A percentile compares a stretch with the other conserved stretches of the same genome.
These are phyloP conservation scores for Muscicapa striata DNA, from an alignment of 2,797 vertebrate genomes.

Conservation along the genomic window DNA sequence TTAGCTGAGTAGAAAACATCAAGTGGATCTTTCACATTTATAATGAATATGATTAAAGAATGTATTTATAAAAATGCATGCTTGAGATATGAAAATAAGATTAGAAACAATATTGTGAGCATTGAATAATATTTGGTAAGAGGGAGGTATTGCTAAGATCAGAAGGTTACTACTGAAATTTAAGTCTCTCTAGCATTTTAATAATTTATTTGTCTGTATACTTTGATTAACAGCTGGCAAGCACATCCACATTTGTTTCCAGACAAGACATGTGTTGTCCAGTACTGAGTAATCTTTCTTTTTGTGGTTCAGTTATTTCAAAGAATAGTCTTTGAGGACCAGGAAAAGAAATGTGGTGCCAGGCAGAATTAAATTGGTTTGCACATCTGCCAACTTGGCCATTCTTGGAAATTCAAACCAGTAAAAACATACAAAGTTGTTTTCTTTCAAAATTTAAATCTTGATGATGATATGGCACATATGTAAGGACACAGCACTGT, in stretches of 20 bases:
- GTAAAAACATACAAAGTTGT: background rate
- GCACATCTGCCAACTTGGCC: constrained; percentile 25
- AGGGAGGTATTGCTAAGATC: background rate
- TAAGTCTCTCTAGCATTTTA: background rate
- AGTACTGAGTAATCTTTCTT: constrained; percentile 7
- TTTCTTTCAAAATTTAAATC: constrained; percentile 11
- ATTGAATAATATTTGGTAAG: background rate
- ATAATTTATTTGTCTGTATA: background rate
- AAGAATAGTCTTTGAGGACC: constrained; percentile 26
- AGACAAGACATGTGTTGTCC: constrained; percentile 9
- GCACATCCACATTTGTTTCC: constrained; percentile 12
- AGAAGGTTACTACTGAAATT: background rate
- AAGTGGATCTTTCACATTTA: constrained; percentile 35
- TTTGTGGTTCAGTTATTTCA: constrained; percentile 51
- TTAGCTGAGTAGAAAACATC: constrained; percentile 51
- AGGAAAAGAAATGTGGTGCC: background rate
- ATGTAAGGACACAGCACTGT: background rate
- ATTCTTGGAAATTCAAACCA: constrained; percentile 4
- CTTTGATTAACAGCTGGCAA: constrained; percentile 26
- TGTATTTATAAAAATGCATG: constrained; percentile 8
- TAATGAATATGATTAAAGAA: constrained; percentile 41
- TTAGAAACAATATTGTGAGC: background rate
- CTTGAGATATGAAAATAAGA: constrained; percentile 44
- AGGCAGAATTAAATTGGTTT: constrained; percentile 38
- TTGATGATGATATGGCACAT: background rate